Evolutionary conservation across 2,797 vertebrate species (phyloP).

Genomic region (Sebastes elongatus): DNA sequence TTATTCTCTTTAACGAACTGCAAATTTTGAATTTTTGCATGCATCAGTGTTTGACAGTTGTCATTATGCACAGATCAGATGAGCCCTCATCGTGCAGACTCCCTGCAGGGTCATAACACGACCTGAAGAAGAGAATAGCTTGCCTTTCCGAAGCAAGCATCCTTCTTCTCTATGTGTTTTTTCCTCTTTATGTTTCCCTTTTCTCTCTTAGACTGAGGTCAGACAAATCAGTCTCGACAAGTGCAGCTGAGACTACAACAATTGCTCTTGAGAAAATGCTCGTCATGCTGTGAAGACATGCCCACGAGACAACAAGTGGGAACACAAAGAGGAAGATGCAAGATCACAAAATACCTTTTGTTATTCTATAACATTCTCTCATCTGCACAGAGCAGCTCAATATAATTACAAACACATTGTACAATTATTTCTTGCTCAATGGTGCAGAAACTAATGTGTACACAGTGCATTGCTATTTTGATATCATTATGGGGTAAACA

Average conservation of each 20-base stretch:
- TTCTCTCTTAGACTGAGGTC: conserved; percentile 12
- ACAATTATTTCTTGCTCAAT: neutral
- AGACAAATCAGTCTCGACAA: conserved; percentile 26
- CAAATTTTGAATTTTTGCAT: neutral
- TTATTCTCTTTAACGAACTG: neutral
- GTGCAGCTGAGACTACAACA: conserved; percentile 19
- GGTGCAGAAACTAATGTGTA: conserved; percentile 1
- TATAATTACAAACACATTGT: neutral
- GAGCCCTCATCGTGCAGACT: neutral
- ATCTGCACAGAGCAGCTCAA: neutral
- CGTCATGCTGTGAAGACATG: conserved; percentile 17
- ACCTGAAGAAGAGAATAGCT: neutral
- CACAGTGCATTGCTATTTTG: neutral
- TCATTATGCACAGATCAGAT: conserved; percentile 5
- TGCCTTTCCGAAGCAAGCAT: neutral
- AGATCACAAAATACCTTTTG: neutral
- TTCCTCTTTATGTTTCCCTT: neutral
- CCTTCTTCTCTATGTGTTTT: neutral
- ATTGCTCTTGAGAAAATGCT: conserved; percentile 35
- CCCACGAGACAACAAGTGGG: conserved; percentile 1
- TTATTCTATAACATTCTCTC: neutral
- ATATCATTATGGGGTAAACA: neutral
- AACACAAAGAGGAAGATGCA: neutral
- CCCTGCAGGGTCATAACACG: neutral
- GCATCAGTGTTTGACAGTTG: neutral